phyloP scores from a whole-genome alignment of 2,797 vertebrate species.

The Prionace glauca region DNA sequence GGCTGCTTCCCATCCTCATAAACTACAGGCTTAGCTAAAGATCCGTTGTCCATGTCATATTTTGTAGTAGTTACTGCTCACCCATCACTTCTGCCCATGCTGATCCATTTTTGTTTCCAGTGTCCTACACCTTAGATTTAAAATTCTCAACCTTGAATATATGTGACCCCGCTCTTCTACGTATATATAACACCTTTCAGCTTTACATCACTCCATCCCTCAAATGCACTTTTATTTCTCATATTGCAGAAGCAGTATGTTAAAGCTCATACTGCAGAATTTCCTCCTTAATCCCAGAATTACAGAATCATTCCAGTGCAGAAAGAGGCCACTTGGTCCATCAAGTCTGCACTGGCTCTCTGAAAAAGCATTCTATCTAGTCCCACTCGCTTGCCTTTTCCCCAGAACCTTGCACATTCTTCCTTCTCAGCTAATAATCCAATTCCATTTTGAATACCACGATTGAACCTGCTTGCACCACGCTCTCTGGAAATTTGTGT shows the following conservation, averaged over 20 bases:
- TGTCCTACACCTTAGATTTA: background rate
- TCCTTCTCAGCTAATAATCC: no score
- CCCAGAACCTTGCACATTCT: no score
- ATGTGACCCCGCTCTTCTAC: background rate
- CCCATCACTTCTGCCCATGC: background rate
- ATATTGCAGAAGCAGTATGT: no score
- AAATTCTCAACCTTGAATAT: background rate
- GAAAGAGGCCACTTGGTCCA: no score
- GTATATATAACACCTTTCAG: background rate
- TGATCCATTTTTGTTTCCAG: background rate
- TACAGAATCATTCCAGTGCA: no score
- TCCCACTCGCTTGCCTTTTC: no score
- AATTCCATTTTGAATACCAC: no score
- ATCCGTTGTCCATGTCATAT: background rate
- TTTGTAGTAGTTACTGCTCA: background rate
- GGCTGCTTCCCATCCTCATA: background rate
- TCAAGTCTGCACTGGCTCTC: no score
- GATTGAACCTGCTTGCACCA: no score
- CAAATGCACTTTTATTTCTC: background rate
- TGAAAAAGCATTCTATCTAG: no score
- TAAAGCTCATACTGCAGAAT: background rate
- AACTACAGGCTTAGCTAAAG: background rate
- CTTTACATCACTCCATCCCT: background rate
- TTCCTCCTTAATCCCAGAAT: background rate
- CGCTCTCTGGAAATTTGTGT: no score